phyloP scores from a whole-genome alignment of 2,888 invertebrate genomes.

The Lomographa bimaculata region DNA sequence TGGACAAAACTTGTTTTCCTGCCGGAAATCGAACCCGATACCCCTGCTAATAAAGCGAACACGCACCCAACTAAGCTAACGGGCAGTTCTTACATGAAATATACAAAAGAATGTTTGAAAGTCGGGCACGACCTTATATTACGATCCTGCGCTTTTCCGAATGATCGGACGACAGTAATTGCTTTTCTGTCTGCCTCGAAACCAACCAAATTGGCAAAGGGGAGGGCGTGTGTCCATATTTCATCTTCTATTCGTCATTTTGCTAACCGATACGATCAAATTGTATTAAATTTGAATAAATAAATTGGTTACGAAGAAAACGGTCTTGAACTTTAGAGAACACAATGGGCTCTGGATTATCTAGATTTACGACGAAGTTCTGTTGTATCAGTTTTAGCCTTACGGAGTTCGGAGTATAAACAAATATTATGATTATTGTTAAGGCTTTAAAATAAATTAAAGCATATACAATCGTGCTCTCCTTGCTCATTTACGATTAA shows the following conservation, averaged over 20 bases:
- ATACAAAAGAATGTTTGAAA: too few relatives aligned
- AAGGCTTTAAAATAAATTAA: too few relatives aligned
- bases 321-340: constrained; percentile 22
- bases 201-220: constrained; percentile 58
- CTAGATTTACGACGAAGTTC: constrained; percentile 17
- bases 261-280: constrained; percentile 29
- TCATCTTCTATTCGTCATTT: constrained; percentile 28
- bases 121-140: constrained; percentile 46
- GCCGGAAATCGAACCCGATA: too few relatives aligned
- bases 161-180: constrained; percentile 73
- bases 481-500: too few relatives aligned
- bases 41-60: too few relatives aligned
- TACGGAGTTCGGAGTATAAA: background rate
- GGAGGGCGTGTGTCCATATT: constrained; percentile 29
- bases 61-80: too few relatives aligned
- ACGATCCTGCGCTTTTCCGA: constrained; percentile 61
- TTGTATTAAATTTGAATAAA: constrained; percentile 35
- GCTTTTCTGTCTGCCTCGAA: constrained; percentile 57
- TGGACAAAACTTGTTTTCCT: too few relatives aligned
- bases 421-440: constrained; percentile 4
- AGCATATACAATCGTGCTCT: too few relatives aligned
- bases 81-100: too few relatives aligned
- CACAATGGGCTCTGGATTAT: constrained; percentile 21
- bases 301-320: constrained; percentile 24
- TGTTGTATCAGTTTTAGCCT: constrained; percentile 6